phyloP scores from a whole-genome alignment of 2,797 vertebrate species.

The Notolepis coatsorum region DNA sequence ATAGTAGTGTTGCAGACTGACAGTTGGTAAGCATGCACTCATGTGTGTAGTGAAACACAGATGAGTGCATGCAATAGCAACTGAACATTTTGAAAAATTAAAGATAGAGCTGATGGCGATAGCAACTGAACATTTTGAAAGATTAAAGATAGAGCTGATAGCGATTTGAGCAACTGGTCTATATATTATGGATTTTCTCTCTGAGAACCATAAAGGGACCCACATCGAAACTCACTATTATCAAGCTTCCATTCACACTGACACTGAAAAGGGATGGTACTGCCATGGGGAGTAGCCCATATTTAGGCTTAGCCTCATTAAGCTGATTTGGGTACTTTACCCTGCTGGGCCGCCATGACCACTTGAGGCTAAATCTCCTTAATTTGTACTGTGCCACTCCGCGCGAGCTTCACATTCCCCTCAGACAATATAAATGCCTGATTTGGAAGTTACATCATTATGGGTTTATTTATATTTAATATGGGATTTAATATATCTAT shows the following conservation, averaged over 20 bases:
- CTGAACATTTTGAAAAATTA: too few relatives aligned
- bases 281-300: slow-evolving; percentile 83
- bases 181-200: too few relatives aligned
- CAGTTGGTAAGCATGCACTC: too few relatives aligned
- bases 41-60: too few relatives aligned
- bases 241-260: slow-evolving; percentile 55
- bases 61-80: slow-evolving; percentile 20
- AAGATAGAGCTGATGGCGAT: too few relatives aligned
- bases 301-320: slow-evolving; percentile 87
- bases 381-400: slow-evolving; percentile 88
- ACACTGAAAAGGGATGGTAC: slow-evolving; percentile 79
- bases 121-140: too few relatives aligned
- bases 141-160: too few relatives aligned
- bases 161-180: too few relatives aligned
- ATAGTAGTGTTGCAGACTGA: too few relatives aligned
- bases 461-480: slow-evolving; percentile 51
- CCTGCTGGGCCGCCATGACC: slow-evolving; percentile 86
- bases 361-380: slow-evolving; percentile 89
- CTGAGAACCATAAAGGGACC: too few relatives aligned
- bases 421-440: slow-evolving; percentile 74
- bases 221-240: slow-evolving; percentile 51
- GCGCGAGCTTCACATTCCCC: slow-evolving; percentile 81
- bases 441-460: slow-evolving; percentile 71
- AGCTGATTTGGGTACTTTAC: slow-evolving; percentile 92
- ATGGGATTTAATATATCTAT: slow-evolving; percentile 25